phyloP scores from a whole-genome alignment of 1,140 invertebrate species.

The Bradynema listronoti region DNA sequence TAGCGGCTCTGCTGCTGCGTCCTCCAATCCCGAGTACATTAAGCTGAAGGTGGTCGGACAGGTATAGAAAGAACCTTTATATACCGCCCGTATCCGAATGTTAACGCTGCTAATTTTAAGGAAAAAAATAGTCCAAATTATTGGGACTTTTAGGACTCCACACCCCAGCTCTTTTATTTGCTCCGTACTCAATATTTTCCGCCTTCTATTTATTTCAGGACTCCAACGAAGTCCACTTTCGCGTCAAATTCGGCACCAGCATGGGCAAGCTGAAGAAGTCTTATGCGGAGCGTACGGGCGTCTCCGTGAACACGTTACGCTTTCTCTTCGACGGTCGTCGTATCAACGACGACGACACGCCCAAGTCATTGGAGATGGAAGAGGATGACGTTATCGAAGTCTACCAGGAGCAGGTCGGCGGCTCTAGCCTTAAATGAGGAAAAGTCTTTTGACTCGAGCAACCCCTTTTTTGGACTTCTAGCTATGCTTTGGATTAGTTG shows the following conservation, averaged over 20 bases:
- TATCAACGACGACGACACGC: constrained; percentile 73
- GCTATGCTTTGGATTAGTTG: too few relatives aligned
- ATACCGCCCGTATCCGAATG: not conserved
- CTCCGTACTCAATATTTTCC: too few relatives aligned
- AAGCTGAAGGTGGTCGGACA: constrained; percentile 72
- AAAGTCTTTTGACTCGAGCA: too few relatives aligned
- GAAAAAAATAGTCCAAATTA: not conserved
- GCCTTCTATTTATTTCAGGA: constrained; percentile 66
- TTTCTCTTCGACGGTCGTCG: constrained; percentile 73
- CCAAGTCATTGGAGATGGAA: constrained; percentile 64
- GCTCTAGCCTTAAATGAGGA: constrained; percentile 1
- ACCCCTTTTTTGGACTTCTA: too few relatives aligned
- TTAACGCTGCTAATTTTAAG: not conserved
- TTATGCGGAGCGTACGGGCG: constrained; percentile 68
- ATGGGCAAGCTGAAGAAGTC: constrained; percentile 76
- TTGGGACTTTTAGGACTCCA: not conserved
- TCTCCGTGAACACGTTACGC: constrained; percentile 65
- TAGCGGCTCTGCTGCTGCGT: constrained; percentile 8
- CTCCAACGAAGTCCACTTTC: constrained; percentile 74
- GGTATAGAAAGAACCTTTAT: constrained; percentile 62
- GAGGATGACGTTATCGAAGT: constrained; percentile 68
- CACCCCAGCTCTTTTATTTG: too few relatives aligned
- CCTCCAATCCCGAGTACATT: constrained; percentile 67
- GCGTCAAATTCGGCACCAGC: constrained; percentile 73
- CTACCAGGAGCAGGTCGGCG: not conserved